Percentiles rank a stretch among this genome's conserved stretches.
These are phyloP conservation scores for Habropoda laboriosa DNA, from an alignment of 1,140 invertebrate genomes.

Conservation along the genomic window DNA sequence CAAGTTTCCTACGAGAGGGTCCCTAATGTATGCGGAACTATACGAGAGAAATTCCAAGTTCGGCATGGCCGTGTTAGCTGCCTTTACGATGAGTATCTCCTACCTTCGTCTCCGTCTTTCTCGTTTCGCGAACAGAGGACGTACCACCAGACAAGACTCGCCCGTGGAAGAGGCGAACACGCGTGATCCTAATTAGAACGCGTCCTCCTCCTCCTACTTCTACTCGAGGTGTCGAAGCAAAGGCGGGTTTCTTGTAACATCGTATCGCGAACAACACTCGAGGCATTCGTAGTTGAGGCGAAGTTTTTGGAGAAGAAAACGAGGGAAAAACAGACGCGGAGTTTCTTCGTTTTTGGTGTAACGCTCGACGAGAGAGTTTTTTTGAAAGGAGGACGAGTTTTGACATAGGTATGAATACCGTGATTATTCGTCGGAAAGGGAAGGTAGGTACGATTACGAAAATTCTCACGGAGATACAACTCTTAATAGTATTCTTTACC, in stretches of 20 bases:
- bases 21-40: constrained; percentile 82
- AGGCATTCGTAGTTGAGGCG: no score
- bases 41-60: constrained; percentile 78
- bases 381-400: no score
- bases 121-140: constrained; percentile 37
- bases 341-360: neutral
- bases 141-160: constrained; percentile 66
- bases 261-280: constrained; percentile 39
- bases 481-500: constrained; percentile 59
- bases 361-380: no score
- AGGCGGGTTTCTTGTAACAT: constrained; percentile 67
- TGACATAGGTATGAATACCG: neutral
- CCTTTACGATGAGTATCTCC: constrained; percentile 73
- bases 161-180: constrained; percentile 71
- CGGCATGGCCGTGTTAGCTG: constrained; percentile 73
- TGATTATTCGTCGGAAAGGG: constrained; percentile 8
- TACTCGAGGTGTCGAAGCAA: constrained; percentile 73
- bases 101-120: constrained; percentile 28
- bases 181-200: constrained; percentile 82
- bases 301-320: neutral
- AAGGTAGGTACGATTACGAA: constrained; percentile 29
- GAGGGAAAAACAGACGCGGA: neutral
- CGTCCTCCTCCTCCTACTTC: no score
- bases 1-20: constrained; percentile 68
- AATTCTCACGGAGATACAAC: constrained; percentile 47